Evolutionary conservation across 2,797 vertebrate species (phyloP).

Genomic region (Chrosomus eos): DNA sequence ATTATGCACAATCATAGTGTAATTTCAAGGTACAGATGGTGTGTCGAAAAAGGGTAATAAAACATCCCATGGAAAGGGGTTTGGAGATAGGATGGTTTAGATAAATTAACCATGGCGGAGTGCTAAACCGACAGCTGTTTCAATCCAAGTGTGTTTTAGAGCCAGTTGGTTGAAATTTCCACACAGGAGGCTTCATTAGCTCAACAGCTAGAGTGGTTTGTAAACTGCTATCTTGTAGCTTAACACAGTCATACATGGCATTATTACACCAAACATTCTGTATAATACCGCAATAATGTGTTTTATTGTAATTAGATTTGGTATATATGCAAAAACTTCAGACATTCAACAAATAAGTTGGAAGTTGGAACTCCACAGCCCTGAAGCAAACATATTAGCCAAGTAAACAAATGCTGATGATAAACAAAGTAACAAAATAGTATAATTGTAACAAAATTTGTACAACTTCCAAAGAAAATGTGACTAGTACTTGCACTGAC

Average conservation of each 20-base stretch:
- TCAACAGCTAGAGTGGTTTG: constrained; percentile 15
- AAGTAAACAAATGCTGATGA: neutral
- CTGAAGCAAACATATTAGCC: neutral
- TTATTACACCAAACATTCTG: neutral
- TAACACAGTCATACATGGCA: neutral
- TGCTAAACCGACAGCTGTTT: constrained; percentile 52
- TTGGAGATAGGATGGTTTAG: constrained; percentile 44
- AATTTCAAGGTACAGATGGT: constrained; percentile 67
- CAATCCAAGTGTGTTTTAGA: constrained; percentile 21
- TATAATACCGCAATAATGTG: neutral
- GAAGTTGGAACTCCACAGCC: neutral
- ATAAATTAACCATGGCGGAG: constrained; percentile 48
- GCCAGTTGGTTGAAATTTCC: constrained; percentile 24
- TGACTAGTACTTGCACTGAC: neutral
- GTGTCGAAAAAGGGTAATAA: constrained; percentile 52
- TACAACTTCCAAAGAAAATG: neutral
- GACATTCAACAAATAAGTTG: neutral
- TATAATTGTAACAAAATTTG: neutral
- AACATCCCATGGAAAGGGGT: constrained; percentile 42
- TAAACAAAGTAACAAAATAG: neutral
- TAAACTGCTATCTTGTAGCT: neutral
- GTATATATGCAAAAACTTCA: neutral
- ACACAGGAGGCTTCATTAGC: constrained; percentile 25
- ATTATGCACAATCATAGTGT: constrained; percentile 64
- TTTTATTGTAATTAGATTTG: constrained; percentile 24